These are phyloP conservation scores for Oenanthe melanoleuca DNA, from an alignment of 2,113 vertebrate genomes.

Conservation along the genomic window DNA sequence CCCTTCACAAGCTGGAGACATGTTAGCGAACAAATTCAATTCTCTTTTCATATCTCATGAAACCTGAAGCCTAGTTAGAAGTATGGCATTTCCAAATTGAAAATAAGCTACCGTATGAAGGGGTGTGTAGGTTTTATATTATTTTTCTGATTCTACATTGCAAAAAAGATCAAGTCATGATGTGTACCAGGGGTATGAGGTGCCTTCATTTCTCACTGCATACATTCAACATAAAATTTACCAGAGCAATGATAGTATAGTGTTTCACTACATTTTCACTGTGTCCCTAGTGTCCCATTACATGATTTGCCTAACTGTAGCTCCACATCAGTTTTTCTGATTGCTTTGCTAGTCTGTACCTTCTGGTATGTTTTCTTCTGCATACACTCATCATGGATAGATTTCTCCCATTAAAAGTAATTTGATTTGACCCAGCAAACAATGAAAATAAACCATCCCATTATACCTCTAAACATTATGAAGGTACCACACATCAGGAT, in stretches of 20 bases:
- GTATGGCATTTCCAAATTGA: background rate
- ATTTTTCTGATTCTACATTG: background rate
- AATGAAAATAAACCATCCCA: background rate
- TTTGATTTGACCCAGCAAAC: background rate
- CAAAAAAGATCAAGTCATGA: background rate
- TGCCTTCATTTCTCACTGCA: background rate
- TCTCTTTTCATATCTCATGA: background rate
- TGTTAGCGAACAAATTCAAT: background rate
- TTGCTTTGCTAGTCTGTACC: background rate
- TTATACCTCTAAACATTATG: background rate
- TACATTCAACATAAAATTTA: background rate
- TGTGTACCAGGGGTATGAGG: background rate
- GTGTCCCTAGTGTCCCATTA: background rate
- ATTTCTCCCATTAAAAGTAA: background rate
- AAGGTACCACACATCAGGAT: background rate
- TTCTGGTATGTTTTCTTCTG: background rate
- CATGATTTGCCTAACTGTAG: background rate
- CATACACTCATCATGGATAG: background rate
- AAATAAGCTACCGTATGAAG: background rate
- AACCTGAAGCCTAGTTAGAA: background rate
- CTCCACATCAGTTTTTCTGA: background rate
- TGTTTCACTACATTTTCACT: background rate
- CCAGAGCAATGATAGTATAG: background rate
- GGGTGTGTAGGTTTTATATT: background rate
- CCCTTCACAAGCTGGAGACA: background rate